These are phyloP conservation scores for Harpegnathos saltator DNA, from an alignment of 1,140 invertebrate species.

Conservation along the genomic window DNA sequence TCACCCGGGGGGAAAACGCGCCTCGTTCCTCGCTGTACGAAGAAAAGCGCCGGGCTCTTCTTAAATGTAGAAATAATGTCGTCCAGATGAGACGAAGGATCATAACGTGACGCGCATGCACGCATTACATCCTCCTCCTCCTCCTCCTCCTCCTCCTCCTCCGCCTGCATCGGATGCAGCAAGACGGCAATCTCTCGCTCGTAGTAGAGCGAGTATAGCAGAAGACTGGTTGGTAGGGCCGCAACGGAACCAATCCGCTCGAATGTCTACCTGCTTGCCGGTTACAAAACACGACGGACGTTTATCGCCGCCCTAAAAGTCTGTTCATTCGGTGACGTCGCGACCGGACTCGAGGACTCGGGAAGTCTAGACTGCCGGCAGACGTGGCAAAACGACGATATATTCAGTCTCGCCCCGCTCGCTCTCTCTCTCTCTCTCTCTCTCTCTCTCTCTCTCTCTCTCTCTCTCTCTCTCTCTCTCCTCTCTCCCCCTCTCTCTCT, in stretches of 20 bases:
- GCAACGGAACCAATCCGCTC: slow-evolving; percentile 44
- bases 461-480: too few relatives aligned
- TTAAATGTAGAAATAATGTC: not conserved
- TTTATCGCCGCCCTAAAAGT: slow-evolving; percentile 75
- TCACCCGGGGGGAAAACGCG: not conserved
- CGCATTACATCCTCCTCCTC: too few relatives aligned
- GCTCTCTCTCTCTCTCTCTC: too few relatives aligned
- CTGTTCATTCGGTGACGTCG: slow-evolving; percentile 77
- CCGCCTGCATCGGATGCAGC: not conserved
- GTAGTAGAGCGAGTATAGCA: not conserved
- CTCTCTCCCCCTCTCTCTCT: not conserved
- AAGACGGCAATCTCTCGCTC: slow-evolving; percentile 2
- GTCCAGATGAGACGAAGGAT: not conserved
- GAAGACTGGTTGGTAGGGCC: slow-evolving; percentile 1
- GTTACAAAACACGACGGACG: slow-evolving; percentile 65
- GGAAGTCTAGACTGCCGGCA: slow-evolving; percentile 81
- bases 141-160: too few relatives aligned
- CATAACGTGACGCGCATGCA: not conserved
- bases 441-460: not conserved
- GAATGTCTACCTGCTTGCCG: slow-evolving; percentile 60
- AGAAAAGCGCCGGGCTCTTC: not conserved
- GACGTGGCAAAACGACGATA: slow-evolving; percentile 82
- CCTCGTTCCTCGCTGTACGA: not conserved
- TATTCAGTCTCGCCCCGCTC: slow-evolving; percentile 57
- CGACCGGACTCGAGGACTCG: slow-evolving; percentile 62